Conservation (phyloP, 1,140 invertebrate species). For the Drepana arcuata region DNA sequence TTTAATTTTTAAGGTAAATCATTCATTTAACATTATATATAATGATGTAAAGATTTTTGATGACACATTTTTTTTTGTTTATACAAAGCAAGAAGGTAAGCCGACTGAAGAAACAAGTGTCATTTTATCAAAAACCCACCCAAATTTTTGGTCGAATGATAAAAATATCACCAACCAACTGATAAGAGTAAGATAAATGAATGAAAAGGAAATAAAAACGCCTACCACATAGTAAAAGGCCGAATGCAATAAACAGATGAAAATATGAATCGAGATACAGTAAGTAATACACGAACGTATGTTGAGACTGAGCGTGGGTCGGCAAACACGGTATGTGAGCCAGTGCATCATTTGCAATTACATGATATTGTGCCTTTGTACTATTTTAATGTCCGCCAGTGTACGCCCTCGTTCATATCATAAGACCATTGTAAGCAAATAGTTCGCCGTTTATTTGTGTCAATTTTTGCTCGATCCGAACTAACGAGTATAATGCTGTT, state of each 20-base stretch:
- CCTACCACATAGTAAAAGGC: slow-evolving; percentile 23
- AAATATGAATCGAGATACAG: slow-evolving; percentile 56
- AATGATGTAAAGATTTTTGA: no score
- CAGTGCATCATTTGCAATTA: slow-evolving; percentile 70
- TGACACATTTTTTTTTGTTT: no score
- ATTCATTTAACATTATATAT: no score
- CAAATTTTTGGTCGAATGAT: no score
- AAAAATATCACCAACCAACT: no score
- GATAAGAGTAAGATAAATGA: no score
- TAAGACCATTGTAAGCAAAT: slow-evolving; percentile 64
- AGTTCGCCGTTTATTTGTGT: slow-evolving; percentile 47
- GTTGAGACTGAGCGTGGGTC: slow-evolving; percentile 27
- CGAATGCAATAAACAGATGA: slow-evolving; percentile 43
- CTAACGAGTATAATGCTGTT: background rate
- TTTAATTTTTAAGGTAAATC: no score
- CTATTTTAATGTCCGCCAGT: slow-evolving; percentile 44
- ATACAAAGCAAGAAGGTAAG: no score
- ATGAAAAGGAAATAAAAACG: slow-evolving; percentile 12
- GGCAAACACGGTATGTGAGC: slow-evolving; percentile 57
- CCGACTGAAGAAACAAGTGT: no score
- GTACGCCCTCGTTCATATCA: slow-evolving; percentile 11
- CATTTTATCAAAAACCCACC: no score
- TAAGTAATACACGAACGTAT: slow-evolving; percentile 21
- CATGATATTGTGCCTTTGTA: slow-evolving; percentile 65
- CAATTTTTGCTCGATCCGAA: slow-evolving; percentile 46